Percentiles rank a stretch among this genome's conserved stretches.
phyloP scores from a whole-genome alignment of 2,888 invertebrate species.

The Metacarcinus magister region DNA sequence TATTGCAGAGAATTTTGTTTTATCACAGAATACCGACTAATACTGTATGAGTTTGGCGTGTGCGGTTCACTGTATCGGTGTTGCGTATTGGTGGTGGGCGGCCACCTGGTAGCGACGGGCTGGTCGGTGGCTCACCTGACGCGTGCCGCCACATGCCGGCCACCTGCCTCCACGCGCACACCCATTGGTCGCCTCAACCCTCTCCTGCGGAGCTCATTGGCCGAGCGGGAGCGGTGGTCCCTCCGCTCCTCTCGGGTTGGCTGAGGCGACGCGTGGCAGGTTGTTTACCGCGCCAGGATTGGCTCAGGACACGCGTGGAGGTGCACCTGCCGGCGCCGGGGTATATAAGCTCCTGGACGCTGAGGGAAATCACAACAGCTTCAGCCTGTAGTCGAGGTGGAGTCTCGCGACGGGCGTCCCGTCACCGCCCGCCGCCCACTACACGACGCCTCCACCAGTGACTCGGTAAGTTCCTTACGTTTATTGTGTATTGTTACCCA shows the following conservation, averaged over 20 bases:
- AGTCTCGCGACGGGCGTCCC: neutral
- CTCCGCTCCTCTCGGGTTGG: slow-evolving; percentile 67
- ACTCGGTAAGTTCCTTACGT: slow-evolving; percentile 69
- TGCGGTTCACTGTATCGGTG: slow-evolving; percentile 53
- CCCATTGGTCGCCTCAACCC: slow-evolving; percentile 65
- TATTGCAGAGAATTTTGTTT: neutral
- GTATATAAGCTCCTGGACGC: slow-evolving; percentile 69
- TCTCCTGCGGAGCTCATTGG: slow-evolving; percentile 63
- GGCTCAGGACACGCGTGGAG: slow-evolving; percentile 73
- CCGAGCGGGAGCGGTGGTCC: slow-evolving; percentile 57
- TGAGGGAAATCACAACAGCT: slow-evolving; percentile 73
- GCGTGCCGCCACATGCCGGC: slow-evolving; percentile 79
- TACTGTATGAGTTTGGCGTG: neutral
- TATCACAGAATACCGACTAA: neutral
- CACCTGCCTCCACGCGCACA: slow-evolving; percentile 69
- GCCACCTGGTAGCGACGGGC: slow-evolving; percentile 71
- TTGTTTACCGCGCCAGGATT: slow-evolving; percentile 75
- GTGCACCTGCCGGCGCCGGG: slow-evolving; percentile 72
- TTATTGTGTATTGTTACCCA: slow-evolving; percentile 30
- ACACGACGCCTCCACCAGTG: neutral
- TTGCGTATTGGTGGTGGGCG: slow-evolving; percentile 62
- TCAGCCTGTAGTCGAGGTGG: slow-evolving; percentile 72
- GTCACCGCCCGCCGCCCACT: neutral
- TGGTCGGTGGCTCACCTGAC: slow-evolving; percentile 77
- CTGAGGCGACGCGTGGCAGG: slow-evolving; percentile 75